These are phyloP conservation scores for Physella acuta DNA, from an alignment of 1,140 invertebrate genomes.

Conservation along the genomic window DNA sequence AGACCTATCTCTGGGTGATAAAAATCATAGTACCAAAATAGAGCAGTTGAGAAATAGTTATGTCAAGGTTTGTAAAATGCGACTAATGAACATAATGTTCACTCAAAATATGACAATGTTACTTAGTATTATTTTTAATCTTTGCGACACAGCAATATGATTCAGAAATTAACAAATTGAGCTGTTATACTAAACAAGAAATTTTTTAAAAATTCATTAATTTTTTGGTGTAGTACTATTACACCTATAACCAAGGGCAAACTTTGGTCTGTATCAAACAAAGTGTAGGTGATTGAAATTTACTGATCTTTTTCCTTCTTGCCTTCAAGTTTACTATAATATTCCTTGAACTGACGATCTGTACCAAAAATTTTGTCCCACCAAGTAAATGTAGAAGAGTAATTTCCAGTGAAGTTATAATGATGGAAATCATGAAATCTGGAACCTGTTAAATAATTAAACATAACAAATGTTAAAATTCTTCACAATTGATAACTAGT, in stretches of 20 bases:
- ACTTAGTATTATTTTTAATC: too few relatives aligned
- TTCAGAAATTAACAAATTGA: background rate
- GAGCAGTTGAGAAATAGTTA: too few relatives aligned
- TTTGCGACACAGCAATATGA: too few relatives aligned
- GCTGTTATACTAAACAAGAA: too few relatives aligned
- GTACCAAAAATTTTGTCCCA: slow-evolving; percentile 54
- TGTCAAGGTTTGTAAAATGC: too few relatives aligned
- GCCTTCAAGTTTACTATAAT: slow-evolving; percentile 22
- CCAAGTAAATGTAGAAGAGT: slow-evolving; percentile 52
- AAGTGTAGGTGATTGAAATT: background rate
- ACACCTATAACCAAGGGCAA: background rate
- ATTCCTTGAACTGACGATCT: slow-evolving; percentile 48
- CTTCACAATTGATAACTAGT: too few relatives aligned
- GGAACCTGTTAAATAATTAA: slow-evolving; percentile 33
- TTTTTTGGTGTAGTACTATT: background rate
- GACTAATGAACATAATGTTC: too few relatives aligned
- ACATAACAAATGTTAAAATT: too few relatives aligned
- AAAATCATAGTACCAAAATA: too few relatives aligned
- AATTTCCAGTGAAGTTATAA: slow-evolving; percentile 52
- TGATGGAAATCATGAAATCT: slow-evolving; percentile 55
- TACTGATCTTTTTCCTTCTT: slow-evolving; percentile 28
- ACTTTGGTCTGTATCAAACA: background rate
- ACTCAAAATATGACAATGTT: too few relatives aligned
- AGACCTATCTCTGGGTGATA: too few relatives aligned
- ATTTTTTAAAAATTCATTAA: too few relatives aligned